Evolutionary conservation across 1,140 invertebrate genomes (phyloP).

Genomic region (Drosophila lini): DNA sequence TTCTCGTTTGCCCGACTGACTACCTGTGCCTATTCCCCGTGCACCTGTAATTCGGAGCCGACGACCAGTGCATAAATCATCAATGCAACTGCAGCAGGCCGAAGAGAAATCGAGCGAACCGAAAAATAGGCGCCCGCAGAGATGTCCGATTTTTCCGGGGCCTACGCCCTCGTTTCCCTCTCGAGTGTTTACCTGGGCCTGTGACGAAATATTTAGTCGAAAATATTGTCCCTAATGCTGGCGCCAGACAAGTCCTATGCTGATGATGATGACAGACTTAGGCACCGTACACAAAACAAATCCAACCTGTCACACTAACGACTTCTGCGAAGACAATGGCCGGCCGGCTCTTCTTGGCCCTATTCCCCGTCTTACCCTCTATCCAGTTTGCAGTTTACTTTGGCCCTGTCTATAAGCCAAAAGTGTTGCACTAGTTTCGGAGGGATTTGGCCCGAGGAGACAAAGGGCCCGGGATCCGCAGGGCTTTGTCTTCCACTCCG

Average conservation of each 20-base stretch:
- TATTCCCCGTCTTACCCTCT: neutral
- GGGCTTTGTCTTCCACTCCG: slow-evolving; percentile 54
- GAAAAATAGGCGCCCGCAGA: slow-evolving; percentile 77
- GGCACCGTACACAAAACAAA: slow-evolving; percentile 78
- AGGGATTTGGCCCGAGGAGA: slow-evolving; percentile 42
- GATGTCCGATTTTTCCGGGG: slow-evolving; percentile 41
- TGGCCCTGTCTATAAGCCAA: slow-evolving; percentile 73
- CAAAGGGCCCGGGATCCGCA: slow-evolving; percentile 60
- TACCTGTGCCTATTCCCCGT: slow-evolving; percentile 47
- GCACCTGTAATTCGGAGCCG: slow-evolving; percentile 61
- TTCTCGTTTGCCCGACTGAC: slow-evolving; percentile 21
- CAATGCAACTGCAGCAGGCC: slow-evolving; percentile 57
- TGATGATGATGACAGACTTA: slow-evolving; percentile 84
- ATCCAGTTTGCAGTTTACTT: slow-evolving; percentile 30
- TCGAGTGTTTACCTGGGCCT: slow-evolving; percentile 46
- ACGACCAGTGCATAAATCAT: slow-evolving; percentile 69
- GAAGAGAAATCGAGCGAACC: slow-evolving; percentile 55
- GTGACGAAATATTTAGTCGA: slow-evolving; percentile 84
- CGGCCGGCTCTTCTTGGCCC: slow-evolving; percentile 19
- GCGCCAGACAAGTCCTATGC: slow-evolving; percentile 83
- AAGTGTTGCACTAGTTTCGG: slow-evolving; percentile 81
- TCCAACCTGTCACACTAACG: slow-evolving; percentile 84
- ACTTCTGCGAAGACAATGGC: slow-evolving; percentile 83
- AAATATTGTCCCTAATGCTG: slow-evolving; percentile 84
- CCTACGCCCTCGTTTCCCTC: slow-evolving; percentile 59